phyloP scores from a whole-genome alignment of 1,140 invertebrate species.

The Andricus grossulariae region DNA sequence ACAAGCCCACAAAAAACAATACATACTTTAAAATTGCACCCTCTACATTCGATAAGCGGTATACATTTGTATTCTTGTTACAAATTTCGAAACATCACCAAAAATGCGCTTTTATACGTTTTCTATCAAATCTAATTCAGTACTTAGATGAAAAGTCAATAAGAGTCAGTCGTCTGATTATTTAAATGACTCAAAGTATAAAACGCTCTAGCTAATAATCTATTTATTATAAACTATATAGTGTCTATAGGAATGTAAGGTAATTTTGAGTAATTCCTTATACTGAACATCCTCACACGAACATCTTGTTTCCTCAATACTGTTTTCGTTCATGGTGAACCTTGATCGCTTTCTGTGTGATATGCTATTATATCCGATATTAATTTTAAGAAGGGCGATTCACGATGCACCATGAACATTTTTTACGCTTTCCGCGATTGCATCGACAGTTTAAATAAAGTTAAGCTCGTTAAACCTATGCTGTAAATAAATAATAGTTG shows the following conservation, averaged over 20 bases:
- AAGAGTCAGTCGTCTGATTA: background rate
- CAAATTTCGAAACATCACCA: too few species aligned
- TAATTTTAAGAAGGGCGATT: constrained; percentile 58
- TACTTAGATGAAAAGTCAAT: constrained; percentile 28
- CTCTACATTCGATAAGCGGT: too few species aligned
- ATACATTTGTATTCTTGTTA: too few species aligned
- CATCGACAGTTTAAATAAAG: background rate
- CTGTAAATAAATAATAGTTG: constrained; percentile 23
- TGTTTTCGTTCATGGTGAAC: constrained; percentile 57
- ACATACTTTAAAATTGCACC: too few species aligned
- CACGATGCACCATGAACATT: constrained; percentile 62
- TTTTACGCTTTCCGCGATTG: constrained; percentile 6
- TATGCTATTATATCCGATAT: constrained; percentile 40
- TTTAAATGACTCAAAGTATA: background rate
- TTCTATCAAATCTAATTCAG: background rate
- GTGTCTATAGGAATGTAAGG: constrained; percentile 4
- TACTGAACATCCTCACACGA: background rate
- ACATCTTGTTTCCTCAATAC: background rate
- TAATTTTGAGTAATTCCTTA: constrained; percentile 15
- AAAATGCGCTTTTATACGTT: too few species aligned
- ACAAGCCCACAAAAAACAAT: too few species aligned
- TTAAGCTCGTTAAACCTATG: constrained; percentile 9
- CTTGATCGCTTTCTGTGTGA: constrained; percentile 64
- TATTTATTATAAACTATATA: constrained; percentile 25
- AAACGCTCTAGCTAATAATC: background rate